Evolutionary conservation across 2,797 vertebrate species (phyloP).

Genomic region (Protosalanx chinensis): DNA sequence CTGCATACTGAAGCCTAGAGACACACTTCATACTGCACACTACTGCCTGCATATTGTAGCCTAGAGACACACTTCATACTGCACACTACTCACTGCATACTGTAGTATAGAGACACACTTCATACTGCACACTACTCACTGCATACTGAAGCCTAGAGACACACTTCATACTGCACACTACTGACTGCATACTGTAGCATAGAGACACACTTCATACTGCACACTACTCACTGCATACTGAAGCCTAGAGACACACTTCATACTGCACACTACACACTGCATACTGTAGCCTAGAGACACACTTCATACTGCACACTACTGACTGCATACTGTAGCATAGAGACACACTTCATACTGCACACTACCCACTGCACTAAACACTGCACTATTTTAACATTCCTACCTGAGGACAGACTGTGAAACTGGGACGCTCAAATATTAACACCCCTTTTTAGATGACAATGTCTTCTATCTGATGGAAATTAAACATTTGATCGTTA

Average conservation of each 20-base stretch:
- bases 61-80: no score
- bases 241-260: background rate
- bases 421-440: background rate
- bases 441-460: conserved; percentile 14
- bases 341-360: no score
- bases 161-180: background rate
- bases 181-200: background rate
- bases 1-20: background rate
- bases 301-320: no score
- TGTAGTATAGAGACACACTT: no score
- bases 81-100: no score
- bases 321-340: no score
- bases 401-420: background rate
- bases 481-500: conserved; percentile 17
- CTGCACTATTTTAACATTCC: no score
- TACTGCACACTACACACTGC: background rate
- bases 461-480: conserved; percentile 16
- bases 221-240: background rate
- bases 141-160: no score
- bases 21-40: background rate
- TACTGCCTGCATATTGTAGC: no score
- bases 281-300: no score
- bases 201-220: background rate
- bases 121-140: no score
- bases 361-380: no score